These are phyloP conservation scores for Oegoconia quadripuncta DNA, from an alignment of 2,888 invertebrate species.

Conservation along the genomic window DNA sequence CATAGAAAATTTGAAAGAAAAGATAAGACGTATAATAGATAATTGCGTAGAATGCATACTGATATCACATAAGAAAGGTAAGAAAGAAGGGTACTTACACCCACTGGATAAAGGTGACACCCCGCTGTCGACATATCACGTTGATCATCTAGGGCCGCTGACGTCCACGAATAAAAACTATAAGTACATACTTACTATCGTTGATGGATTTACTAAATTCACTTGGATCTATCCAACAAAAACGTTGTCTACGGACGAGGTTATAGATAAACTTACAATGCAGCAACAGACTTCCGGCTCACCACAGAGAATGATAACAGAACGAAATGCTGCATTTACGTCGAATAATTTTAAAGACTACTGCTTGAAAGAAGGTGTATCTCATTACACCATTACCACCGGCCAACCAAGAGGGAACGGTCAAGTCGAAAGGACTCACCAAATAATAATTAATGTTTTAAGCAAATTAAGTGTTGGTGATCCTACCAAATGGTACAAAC, in stretches of 20 bases:
- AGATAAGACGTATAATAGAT: no score
- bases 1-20: no score
- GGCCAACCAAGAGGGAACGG: constrained; percentile 14
- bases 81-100: constrained; percentile 34
- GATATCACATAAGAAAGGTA: constrained; percentile 20
- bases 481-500: no score
- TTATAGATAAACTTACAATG: constrained; percentile 26
- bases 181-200: no score
- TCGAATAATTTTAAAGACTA: constrained; percentile 18
- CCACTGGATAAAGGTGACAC: constrained; percentile 34
- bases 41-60: no score
- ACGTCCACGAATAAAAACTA: constrained; percentile 31
- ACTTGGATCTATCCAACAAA: no score
- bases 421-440: constrained; percentile 21
- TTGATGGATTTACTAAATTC: no score
- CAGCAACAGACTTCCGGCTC: constrained; percentile 27
- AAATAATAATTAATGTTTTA: constrained; percentile 17
- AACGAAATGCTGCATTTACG: constrained; percentile 19
- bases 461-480: constrained; percentile 19
- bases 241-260: constrained; percentile 33
- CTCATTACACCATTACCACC: constrained; percentile 14
- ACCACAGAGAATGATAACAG: constrained; percentile 19
- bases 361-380: no score
- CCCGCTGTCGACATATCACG: constrained; percentile 34
- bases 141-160: constrained; percentile 41